phyloP scores from a whole-genome alignment of 2,888 invertebrate genomes.

The Hoplodrina blanda region DNA sequence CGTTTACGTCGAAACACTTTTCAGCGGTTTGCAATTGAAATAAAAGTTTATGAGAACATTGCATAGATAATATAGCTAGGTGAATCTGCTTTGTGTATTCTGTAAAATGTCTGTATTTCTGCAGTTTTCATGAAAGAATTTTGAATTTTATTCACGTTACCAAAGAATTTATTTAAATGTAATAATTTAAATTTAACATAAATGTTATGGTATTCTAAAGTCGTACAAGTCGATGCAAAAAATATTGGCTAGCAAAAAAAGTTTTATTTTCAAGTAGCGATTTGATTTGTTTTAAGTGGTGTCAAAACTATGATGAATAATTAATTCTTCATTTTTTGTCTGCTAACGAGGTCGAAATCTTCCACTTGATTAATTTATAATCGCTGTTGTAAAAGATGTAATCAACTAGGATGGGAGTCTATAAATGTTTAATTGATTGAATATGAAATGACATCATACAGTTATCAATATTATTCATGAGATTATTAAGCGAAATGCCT shows the following conservation, averaged over 20 bases:
- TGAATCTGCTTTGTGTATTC: conserved; percentile 50
- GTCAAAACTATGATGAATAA: conserved; percentile 48
- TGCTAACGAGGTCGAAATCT: conserved; percentile 49
- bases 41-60: conserved; percentile 55
- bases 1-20: conserved; percentile 73
- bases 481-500: not conserved
- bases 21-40: conserved; percentile 69
- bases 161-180: not conserved
- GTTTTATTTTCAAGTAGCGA: conserved; percentile 41
- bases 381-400: conserved; percentile 41
- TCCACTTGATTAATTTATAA: conserved; percentile 49
- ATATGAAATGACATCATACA: conserved; percentile 27
- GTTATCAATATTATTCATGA: not conserved
- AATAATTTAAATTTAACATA: not conserved
- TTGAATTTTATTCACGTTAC: not conserved
- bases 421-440: conserved; percentile 31
- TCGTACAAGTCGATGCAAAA: conserved; percentile 25
- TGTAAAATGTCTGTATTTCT: conserved; percentile 27
- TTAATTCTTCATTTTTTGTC: conserved; percentile 37
- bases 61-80: conserved; percentile 38
- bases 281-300: conserved; percentile 50
- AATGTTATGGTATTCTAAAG: not conserved
- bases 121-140: conserved; percentile 11
- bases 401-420: conserved; percentile 37
- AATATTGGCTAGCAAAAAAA: conserved; percentile 22